Evolutionary conservation across 2,113 vertebrate genomes (phyloP), one percentile per base, ranked within the genome.

Genomic region (Pyxicephalus adspersus): DNA sequence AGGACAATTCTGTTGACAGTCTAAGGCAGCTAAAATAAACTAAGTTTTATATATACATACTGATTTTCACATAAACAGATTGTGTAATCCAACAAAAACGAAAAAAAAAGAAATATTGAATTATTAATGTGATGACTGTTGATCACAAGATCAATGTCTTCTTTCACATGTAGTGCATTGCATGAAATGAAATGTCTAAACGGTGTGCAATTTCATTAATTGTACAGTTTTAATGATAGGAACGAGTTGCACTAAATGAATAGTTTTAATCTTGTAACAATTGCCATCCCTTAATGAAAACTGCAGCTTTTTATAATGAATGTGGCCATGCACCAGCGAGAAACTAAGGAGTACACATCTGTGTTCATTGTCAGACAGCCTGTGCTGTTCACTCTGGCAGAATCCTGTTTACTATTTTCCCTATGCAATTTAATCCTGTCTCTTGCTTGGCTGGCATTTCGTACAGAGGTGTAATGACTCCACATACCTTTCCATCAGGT

Each of bases 251-350:
- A 70, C 8, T 61, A 50, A 79, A 79, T 78, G 52, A 68, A 65
- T 55, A 45, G 64, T 79, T 79, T 79, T 50, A 61, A 61, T 70
- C 34, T 60, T 17, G 22, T 61, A 64, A 70, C 50, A 52, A 70
- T 60, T 58, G 52, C 54, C 64, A 60, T 79, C 55, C 50, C 77
- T 70, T 60, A 79, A 70, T 60, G 65, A 79, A 58, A 79, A 58
- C n/a, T 26, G 67, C 22, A 34, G 17, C 31, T 34, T 57, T 74
- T 38, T 57, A 18, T 55, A 67, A 57, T 78, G 50, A 67, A 67
- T 67, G 7, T 57, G 34, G 25, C 50, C 20, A 65, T 19, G 45
- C 13, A 77, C 65, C 17, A 54, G 25, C 52, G 17, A 31, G 28
- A 25, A 77, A 64, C 23, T 19, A 34, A 57, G 11, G 25, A 64